Conservation (phyloP, 53 echinoderm and acorn worm genomes). For the Echinarachnius parma region DNA sequence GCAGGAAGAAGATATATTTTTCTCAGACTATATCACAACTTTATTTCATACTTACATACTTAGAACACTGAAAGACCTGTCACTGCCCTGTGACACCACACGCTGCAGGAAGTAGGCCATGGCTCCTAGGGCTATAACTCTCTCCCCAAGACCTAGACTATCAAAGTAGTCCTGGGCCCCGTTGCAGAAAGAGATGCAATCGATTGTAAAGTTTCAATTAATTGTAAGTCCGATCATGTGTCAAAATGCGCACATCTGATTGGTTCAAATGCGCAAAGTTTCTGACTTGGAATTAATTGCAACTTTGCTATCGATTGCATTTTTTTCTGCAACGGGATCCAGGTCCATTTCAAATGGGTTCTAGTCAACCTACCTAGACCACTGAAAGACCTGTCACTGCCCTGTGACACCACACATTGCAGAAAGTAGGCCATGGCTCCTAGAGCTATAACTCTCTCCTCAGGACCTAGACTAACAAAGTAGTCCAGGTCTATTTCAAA, state of each 20-base stretch:
- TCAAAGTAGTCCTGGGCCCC: slow-evolving; percentile 68
- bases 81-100: slow-evolving; percentile 55
- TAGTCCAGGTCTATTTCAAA: slow-evolving; percentile 65
- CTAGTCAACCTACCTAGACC: slow-evolving; percentile 56
- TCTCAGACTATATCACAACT: too few relatives aligned
- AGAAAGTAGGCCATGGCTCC: slow-evolving; percentile 65
- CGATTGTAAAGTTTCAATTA: too few relatives aligned
- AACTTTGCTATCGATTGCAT: too few relatives aligned
- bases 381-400: slow-evolving; percentile 61
- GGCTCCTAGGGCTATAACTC: slow-evolving; percentile 72
- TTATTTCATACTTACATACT: too few relatives aligned
- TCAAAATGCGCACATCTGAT: too few relatives aligned
- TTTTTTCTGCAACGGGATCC: too few relatives aligned
- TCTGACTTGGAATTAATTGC: too few relatives aligned
- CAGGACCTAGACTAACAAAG: slow-evolving; percentile 41
- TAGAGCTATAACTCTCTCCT: slow-evolving; percentile 53
- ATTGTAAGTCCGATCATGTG: too few relatives aligned
- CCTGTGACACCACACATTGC: slow-evolving; percentile 49
- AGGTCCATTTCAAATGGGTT: slow-evolving; percentile 83
- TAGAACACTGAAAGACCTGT: slow-evolving; percentile 74
- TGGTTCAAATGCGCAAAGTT: too few relatives aligned
- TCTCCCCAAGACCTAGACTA: slow-evolving; percentile 46
- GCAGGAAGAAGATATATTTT: too few relatives aligned
- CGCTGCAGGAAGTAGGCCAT: slow-evolving; percentile 75
- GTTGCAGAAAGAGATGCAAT: too few relatives aligned